Percentiles rank a stretch among this genome's conserved stretches.
These are phyloP conservation scores for Triops longicaudatus DNA, from an alignment of 1,140 invertebrate genomes.

Conservation along the genomic window DNA sequence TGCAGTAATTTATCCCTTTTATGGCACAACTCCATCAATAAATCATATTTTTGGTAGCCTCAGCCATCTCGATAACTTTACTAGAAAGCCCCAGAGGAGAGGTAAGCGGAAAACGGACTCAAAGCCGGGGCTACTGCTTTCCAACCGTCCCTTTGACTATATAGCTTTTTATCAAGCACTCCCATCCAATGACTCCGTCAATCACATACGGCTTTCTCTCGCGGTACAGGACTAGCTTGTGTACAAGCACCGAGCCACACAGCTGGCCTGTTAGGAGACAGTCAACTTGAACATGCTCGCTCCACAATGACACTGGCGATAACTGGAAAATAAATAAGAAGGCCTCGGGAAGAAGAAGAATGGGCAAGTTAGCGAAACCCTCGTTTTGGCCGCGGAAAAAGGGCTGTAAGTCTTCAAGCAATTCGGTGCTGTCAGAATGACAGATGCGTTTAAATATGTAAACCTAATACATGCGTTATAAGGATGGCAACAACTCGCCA, in stretches of 20 bases:
- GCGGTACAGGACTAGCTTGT: background rate
- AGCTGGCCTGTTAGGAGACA: background rate
- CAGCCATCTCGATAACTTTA: background rate
- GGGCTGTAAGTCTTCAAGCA: background rate
- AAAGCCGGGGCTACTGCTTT: background rate
- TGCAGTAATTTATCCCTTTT: background rate
- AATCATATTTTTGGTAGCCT: conserved; percentile 7
- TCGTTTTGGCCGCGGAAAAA: background rate
- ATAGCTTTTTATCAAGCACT: background rate
- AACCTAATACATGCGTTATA: background rate
- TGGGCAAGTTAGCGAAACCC: background rate
- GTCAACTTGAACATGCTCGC: background rate
- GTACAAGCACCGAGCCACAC: background rate
- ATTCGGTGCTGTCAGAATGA: background rate
- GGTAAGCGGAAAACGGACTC: background rate
- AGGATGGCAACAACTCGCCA: background rate
- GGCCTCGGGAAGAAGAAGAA: background rate
- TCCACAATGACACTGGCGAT: background rate
- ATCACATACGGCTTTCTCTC: background rate
- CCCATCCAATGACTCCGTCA: conserved; percentile 10
- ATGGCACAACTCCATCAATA: background rate
- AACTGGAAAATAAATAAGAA: conserved; percentile 3
- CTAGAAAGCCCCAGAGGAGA: background rate
- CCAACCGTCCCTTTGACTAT: background rate
- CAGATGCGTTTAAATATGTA: conserved; percentile 4